Conservation (phyloP, 1,140 invertebrate genomes). For the Hermatobates lingyangjiaoensis region DNA sequence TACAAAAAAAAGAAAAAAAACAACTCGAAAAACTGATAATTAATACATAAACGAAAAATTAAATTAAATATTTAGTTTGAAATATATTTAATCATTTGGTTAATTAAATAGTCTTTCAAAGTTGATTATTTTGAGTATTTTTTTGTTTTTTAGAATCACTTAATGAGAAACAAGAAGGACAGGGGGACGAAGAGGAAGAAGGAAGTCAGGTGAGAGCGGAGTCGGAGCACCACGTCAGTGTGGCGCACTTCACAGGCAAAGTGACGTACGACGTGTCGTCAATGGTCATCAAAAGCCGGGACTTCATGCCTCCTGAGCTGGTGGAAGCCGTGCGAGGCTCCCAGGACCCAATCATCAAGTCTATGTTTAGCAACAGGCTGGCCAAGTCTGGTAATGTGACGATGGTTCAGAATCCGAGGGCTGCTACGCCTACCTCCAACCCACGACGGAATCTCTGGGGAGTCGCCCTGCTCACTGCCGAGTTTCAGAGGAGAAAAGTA, state of each 20-base stretch:
- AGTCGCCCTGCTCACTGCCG: conserved; percentile 33
- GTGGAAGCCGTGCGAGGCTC: conserved; percentile 64
- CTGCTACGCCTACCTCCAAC: background rate
- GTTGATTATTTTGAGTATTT: no score
- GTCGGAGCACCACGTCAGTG: conserved; percentile 46
- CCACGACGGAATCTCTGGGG: conserved; percentile 20
- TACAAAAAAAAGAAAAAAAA: no score
- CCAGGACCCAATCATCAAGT: conserved; percentile 42
- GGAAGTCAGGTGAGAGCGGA: conserved; percentile 38
- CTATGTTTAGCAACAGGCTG: conserved; percentile 65
- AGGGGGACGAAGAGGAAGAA: no score
- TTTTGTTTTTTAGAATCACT: no score
- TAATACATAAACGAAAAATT: no score
- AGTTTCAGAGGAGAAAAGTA: conserved; percentile 23
- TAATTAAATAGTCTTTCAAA: no score
- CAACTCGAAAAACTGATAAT: no score
- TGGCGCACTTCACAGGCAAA: conserved; percentile 69
- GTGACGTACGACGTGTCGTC: conserved; percentile 59
- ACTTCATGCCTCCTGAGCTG: conserved; percentile 72
- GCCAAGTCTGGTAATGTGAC: conserved; percentile 59
- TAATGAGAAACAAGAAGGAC: no score
- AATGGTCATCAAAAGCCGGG: conserved; percentile 71
- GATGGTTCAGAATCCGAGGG: conserved; percentile 16
- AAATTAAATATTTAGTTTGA: no score
- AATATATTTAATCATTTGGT: no score